These are phyloP conservation scores for Heteromormyrus szaboi DNA, from an alignment of 2,797 vertebrate genomes.

Conservation along the genomic window DNA sequence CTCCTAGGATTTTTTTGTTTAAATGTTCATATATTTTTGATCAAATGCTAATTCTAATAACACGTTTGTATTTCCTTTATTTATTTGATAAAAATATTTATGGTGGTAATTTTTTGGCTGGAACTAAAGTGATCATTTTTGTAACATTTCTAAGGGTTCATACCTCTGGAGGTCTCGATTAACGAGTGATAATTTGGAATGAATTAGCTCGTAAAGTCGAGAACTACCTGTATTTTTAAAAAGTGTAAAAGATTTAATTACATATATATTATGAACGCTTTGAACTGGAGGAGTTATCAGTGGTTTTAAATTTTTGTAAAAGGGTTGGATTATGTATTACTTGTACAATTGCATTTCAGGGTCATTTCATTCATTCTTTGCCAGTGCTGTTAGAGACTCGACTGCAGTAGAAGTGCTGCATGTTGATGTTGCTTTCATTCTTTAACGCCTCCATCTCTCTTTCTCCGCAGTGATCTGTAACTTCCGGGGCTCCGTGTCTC, in stretches of 20 bases:
- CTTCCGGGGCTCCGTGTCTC: constrained; percentile 80
- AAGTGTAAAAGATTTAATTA: background rate
- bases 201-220: background rate
- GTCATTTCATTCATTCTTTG: background rate
- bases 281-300: background rate
- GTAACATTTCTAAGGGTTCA: background rate
- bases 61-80: background rate
- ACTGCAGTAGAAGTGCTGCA: background rate
- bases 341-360: background rate
- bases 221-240: background rate
- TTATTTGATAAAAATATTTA: background rate
- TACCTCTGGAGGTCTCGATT: background rate
- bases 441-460: background rate
- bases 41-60: background rate
- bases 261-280: background rate
- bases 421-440: background rate
- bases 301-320: background rate
- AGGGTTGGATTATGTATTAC: background rate
- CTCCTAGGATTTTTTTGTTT: background rate
- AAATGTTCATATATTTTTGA: background rate
- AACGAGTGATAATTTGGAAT: background rate
- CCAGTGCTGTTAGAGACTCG: background rate
- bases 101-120: background rate
- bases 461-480: constrained; percentile 40
- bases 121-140: background rate